These are phyloP conservation scores for Limnephilus auricula DNA, from an alignment of 2,888 invertebrate genomes.

Conservation along the genomic window DNA sequence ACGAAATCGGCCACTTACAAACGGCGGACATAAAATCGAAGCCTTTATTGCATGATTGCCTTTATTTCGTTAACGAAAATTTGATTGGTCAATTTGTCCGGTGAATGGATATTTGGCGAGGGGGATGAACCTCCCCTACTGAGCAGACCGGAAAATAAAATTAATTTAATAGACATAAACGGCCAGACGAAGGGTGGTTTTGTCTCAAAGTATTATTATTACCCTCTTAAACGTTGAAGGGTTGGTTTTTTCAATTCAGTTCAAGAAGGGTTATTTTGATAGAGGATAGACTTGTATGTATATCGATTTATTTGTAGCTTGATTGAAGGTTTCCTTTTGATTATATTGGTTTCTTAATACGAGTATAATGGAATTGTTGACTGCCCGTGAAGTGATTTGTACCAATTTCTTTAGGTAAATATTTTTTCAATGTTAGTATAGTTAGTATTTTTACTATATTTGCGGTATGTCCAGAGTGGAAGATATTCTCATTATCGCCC, in stretches of 20 bases:
- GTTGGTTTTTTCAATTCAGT: neutral
- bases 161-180: conserved; percentile 42
- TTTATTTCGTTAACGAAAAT: conserved; percentile 50
- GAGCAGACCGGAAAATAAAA: conserved; percentile 42
- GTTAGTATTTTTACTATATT: too few relatives aligned
- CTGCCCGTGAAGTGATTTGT: too few relatives aligned
- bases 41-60: conserved; percentile 42
- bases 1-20: conserved; percentile 29
- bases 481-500: too few relatives aligned
- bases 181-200: neutral
- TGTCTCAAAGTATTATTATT: conserved; percentile 42
- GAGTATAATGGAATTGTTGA: too few relatives aligned
- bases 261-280: neutral
- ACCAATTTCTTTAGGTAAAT: too few relatives aligned
- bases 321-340: neutral
- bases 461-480: too few relatives aligned
- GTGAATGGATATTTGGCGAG: conserved; percentile 23
- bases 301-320: neutral
- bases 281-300: neutral
- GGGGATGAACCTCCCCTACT: neutral
- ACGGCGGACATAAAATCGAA: conserved; percentile 38
- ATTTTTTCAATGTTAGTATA: too few relatives aligned
- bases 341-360: neutral
- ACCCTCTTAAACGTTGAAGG: conserved; percentile 26
- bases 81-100: conserved; percentile 43